Percentiles rank a stretch among this genome's conserved stretches.
phyloP scores from a whole-genome alignment of 2,113 vertebrate species.

The Chlorodrepanis virens region DNA sequence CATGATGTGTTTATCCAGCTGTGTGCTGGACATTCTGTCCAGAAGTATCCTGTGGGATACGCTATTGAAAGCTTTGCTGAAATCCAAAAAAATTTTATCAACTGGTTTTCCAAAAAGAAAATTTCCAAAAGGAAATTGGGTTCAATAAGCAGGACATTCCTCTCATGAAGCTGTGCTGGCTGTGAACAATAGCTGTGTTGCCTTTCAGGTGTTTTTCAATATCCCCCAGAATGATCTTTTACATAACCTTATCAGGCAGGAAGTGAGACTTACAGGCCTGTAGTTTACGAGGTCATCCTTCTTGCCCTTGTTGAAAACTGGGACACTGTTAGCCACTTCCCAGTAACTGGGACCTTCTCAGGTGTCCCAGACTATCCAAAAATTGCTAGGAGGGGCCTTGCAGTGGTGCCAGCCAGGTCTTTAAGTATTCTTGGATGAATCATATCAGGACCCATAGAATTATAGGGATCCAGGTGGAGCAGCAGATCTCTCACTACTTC shows the following conservation, averaged over 20 bases:
- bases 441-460: neutral
- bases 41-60: neutral
- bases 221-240: neutral
- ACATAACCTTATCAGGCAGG: neutral
- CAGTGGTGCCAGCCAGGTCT: no score
- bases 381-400: neutral
- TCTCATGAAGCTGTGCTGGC: accelerated
- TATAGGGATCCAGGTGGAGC: neutral
- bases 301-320: neutral
- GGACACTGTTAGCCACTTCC: neutral
- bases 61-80: neutral
- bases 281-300: neutral
- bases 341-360: neutral
- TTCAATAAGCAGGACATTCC: neutral
- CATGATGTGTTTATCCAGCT: neutral
- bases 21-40: accelerated
- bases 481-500: neutral
- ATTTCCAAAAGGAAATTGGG: neutral
- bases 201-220: neutral
- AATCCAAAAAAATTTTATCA: neutral
- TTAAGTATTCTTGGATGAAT: neutral
- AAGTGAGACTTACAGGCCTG: neutral
- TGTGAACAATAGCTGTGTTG: neutral
- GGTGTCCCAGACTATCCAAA: neutral
- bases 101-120: neutral